Percentiles rank a stretch among this genome's conserved stretches.
phyloP scores from a whole-genome alignment of 2,113 vertebrate genomes.

The Chionomys nivalis region DNA sequence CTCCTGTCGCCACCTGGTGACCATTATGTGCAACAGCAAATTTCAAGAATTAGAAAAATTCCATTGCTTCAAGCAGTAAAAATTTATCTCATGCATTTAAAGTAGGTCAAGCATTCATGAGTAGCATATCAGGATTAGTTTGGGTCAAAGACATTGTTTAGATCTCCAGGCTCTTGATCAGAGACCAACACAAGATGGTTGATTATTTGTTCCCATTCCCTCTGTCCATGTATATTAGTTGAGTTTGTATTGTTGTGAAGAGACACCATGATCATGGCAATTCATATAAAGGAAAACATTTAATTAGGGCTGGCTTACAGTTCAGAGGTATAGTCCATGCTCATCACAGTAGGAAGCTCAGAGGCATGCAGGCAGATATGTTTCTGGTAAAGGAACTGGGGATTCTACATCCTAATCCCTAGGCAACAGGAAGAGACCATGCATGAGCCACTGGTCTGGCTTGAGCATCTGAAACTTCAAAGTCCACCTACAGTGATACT shows the following conservation, averaged over 20 bases:
- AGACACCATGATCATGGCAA: not conserved
- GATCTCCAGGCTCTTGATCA: too few species aligned
- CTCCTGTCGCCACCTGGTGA: conserved; percentile 51
- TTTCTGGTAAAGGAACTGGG: not conserved
- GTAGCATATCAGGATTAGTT: not conserved
- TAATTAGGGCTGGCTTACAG: not conserved
- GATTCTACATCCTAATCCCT: not conserved
- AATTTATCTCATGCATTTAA: not conserved
- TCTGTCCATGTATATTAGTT: not conserved
- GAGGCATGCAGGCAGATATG: not conserved
- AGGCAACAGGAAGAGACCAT: not conserved
- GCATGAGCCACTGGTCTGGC: not conserved
- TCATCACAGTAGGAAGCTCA: not conserved
- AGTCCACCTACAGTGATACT: not conserved
- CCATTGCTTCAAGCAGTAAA: not conserved
- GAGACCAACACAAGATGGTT: not conserved
- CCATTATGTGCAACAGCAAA: not conserved
- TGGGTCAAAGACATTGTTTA: not conserved
- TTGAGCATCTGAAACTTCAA: not conserved
- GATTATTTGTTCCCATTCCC: not conserved
- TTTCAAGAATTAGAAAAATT: not conserved
- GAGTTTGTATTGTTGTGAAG: not conserved
- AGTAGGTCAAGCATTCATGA: not conserved
- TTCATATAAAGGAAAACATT: not conserved
- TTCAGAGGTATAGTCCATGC: not conserved